These are phyloP conservation scores for Cinara cedri DNA, from an alignment of 2,888 invertebrate genomes.

Conservation along the genomic window DNA sequence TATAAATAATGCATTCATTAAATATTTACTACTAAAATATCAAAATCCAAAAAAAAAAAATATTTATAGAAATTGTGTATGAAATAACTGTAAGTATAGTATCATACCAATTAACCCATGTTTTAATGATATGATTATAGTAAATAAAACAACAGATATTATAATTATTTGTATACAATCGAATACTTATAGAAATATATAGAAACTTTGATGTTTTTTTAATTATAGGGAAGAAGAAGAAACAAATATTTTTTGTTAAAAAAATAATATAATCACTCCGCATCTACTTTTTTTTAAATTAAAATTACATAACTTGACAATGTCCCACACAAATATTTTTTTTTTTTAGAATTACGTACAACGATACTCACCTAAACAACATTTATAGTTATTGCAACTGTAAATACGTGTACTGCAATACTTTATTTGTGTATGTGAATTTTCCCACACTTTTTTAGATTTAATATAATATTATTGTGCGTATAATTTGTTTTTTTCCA, in stretches of 20 bases:
- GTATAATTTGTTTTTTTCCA: background rate
- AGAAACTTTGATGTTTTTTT: no score
- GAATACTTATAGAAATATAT: no score
- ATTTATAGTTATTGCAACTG: conserved; percentile 11
- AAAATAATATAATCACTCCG: background rate
- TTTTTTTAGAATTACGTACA: conserved; percentile 20
- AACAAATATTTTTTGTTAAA: background rate
- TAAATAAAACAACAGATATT: background rate
- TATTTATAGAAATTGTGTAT: no score
- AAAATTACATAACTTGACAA: conserved; percentile 33
- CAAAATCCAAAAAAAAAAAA: no score
- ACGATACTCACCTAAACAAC: background rate
- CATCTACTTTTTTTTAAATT: background rate
- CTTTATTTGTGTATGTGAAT: conserved; percentile 30
- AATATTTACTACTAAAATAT: no score
- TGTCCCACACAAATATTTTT: conserved; percentile 9
- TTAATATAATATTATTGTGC: conserved; percentile 20
- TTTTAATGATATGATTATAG: no score
- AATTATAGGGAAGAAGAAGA: no score
- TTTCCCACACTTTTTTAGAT: conserved; percentile 40
- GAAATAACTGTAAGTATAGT: no score
- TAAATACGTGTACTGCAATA: conserved; percentile 22
- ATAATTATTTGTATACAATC: background rate
- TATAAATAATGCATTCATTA: no score
- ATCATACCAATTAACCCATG: no score